Percentiles rank a stretch among this genome's conserved stretches.
Conservation (phyloP, 2,113 vertebrate genomes). For the Ceyx melanurus region DNA sequence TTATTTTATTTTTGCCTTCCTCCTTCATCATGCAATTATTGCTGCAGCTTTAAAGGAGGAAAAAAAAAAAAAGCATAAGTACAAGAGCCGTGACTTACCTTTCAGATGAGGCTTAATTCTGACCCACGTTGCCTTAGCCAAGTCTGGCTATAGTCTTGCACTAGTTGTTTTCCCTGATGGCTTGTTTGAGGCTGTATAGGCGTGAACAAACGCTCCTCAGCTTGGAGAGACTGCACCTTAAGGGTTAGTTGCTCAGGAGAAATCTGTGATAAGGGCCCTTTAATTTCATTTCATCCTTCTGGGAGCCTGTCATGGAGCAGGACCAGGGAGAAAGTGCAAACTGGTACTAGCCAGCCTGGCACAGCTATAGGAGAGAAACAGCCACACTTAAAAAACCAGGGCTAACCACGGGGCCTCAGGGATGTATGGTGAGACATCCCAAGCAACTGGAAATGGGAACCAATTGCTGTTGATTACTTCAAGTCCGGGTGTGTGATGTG, state of each 20-base stretch:
- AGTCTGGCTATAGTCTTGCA: background rate
- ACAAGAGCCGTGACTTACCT: background rate
- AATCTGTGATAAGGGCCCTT: background rate
- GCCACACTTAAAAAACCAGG: background rate
- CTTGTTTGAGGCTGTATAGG: background rate
- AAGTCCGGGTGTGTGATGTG: fast-evolving
- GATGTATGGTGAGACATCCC: background rate
- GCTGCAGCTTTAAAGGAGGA: background rate
- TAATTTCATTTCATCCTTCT: slow-evolving; percentile 4
- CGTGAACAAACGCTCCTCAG: background rate
- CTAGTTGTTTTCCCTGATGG: background rate
- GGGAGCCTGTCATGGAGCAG: background rate
- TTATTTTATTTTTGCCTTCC: background rate
- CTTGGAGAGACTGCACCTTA: background rate
- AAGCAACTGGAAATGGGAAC: background rate
- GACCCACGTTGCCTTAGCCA: background rate
- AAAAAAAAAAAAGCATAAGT: background rate
- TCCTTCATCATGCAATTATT: background rate
- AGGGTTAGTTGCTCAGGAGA: background rate
- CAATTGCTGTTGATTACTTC: background rate
- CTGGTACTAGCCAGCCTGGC: background rate
- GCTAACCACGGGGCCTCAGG: background rate
- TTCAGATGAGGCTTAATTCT: background rate
- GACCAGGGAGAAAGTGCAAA: background rate
- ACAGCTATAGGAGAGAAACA: background rate